Evolutionary conservation across 2,113 vertebrate species (phyloP).

Genomic region (Scartelaos histophorus): DNA sequence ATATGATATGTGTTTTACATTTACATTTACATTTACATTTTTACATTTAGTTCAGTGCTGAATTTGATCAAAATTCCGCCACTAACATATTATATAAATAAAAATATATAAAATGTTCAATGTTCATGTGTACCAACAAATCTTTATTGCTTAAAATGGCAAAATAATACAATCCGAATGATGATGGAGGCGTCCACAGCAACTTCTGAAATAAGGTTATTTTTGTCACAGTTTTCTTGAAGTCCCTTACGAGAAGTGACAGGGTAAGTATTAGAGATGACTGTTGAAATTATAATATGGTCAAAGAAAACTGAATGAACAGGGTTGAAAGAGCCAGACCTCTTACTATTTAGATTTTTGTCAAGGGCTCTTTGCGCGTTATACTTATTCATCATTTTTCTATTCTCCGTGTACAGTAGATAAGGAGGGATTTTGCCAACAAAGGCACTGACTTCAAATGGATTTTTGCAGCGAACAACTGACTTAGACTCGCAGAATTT

Average conservation of each 20-base stretch:
- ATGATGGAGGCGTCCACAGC: too few relatives aligned
- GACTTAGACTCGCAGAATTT: slow-evolving; percentile 45
- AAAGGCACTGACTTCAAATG: slow-evolving; percentile 16
- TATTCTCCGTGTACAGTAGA: slow-evolving; percentile 12
- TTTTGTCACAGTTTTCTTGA: neutral
- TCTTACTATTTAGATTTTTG: slow-evolving; percentile 1
- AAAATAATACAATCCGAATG: too few relatives aligned
- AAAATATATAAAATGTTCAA: too few relatives aligned
- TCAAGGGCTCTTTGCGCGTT: slow-evolving; percentile 6
- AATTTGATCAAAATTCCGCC: too few relatives aligned
- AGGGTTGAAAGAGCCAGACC: neutral
- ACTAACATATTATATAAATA: too few relatives aligned
- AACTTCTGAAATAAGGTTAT: neutral
- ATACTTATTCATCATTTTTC: slow-evolving; percentile 21
- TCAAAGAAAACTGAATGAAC: neutral
- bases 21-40: too few relatives aligned
- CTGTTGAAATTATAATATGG: neutral
- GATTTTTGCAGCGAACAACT: slow-evolving; percentile 31
- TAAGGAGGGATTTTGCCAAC: slow-evolving; percentile 12
- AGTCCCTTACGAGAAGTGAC: neutral
- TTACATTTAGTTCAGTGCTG: too few relatives aligned
- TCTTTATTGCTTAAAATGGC: too few relatives aligned
- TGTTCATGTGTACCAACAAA: too few relatives aligned
- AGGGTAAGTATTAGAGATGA: neutral
- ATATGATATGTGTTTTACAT: too few relatives aligned